Conservation (phyloP, 2,888 invertebrate genomes). For the Macrophya alboannulata region DNA sequence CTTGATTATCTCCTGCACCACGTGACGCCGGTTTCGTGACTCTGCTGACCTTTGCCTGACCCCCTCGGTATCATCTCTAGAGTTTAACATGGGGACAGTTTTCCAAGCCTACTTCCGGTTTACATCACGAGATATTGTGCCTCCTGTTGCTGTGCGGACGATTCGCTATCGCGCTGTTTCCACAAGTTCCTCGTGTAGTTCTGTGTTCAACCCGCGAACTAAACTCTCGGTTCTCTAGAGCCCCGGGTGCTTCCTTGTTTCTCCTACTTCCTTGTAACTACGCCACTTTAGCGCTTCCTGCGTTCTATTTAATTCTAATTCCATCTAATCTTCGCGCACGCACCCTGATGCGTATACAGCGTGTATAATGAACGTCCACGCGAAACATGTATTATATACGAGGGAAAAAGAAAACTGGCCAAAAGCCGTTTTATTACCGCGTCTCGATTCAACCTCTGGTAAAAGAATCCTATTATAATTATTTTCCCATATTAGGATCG, state of each 20-base stretch:
- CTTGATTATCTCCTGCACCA: constrained; percentile 52
- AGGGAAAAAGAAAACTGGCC: background rate
- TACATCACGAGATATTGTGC: background rate
- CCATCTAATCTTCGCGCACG: constrained; percentile 33
- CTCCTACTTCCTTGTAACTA: constrained; percentile 25
- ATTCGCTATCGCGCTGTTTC: constrained; percentile 2
- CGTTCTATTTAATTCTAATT: constrained; percentile 37
- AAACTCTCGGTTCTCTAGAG: constrained; percentile 35
- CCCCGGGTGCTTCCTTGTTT: constrained; percentile 44
- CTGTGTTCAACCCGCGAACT: constrained; percentile 18
- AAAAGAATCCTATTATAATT: background rate
- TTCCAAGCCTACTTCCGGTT: constrained; percentile 48
- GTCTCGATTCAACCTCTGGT: background rate
- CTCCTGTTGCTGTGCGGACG: background rate
- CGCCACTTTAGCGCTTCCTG: constrained; percentile 31
- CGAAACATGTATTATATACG: background rate
- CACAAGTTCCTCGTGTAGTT: constrained; percentile 9
- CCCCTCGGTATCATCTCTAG: constrained; percentile 54
- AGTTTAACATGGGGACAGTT: constrained; percentile 4
- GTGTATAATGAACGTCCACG: constrained; percentile 24
- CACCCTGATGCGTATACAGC: background rate
- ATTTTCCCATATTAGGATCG: constrained; percentile 12
- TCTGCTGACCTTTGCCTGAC: constrained; percentile 49
- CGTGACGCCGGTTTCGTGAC: constrained; percentile 36
- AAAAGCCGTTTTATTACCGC: background rate